These are phyloP conservation scores for Strigamia maritima DNA, from an alignment of 2,888 invertebrate genomes.

Conservation along the genomic window DNA sequence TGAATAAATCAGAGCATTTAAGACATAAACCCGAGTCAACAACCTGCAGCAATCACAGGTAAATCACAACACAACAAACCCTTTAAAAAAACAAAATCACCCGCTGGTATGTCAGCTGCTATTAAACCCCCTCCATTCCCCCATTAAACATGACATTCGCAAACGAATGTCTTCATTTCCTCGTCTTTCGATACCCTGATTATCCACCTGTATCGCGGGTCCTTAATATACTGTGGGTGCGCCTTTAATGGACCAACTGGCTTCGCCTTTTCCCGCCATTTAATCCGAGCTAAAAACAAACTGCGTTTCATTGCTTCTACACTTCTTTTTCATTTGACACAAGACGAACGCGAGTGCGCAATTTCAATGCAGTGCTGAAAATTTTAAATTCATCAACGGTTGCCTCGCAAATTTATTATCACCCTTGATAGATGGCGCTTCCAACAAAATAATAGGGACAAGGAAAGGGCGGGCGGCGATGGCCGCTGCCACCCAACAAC, in stretches of 20 bases:
- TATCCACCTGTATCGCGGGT: not conserved
- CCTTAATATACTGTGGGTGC: not conserved
- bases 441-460: not conserved
- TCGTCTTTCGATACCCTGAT: not conserved
- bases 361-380: slow-evolving; percentile 22
- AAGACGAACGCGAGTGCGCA: not conserved
- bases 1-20: too few relatives aligned
- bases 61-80: not conserved
- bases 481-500: not conserved
- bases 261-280: slow-evolving; percentile 8
- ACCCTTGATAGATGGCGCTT: slow-evolving; percentile 16
- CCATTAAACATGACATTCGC: slow-evolving; percentile 16
- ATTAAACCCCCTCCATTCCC: not conserved
- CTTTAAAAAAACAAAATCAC: not conserved
- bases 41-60: too few relatives aligned
- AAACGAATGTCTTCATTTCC: slow-evolving; percentile 11
- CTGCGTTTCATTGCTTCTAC: not conserved
- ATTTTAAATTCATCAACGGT: slow-evolving; percentile 28
- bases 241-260: not conserved
- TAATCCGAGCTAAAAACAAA: not conserved
- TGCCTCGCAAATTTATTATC: slow-evolving; percentile 21
- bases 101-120: not conserved
- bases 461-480: not conserved
- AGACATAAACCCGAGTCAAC: too few relatives aligned
- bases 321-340: not conserved